phyloP scores from a whole-genome alignment of 2,888 invertebrate species.

The Dasypolia templi region DNA sequence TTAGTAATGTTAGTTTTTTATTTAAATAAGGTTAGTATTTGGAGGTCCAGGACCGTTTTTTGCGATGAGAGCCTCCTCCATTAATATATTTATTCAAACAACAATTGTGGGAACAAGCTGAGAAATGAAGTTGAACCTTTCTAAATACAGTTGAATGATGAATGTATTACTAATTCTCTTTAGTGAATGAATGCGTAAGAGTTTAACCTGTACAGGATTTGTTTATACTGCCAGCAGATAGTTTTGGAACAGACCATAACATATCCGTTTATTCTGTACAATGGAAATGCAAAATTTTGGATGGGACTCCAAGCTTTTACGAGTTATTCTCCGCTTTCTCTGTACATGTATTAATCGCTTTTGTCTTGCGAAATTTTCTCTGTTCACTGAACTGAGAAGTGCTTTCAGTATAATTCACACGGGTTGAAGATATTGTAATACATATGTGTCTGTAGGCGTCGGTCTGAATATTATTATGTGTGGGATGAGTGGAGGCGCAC shows the following conservation, averaged over 20 bases:
- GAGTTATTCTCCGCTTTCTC: constrained; percentile 25
- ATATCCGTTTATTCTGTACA: constrained; percentile 62
- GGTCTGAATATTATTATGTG: constrained; percentile 26
- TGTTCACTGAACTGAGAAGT: constrained; percentile 42
- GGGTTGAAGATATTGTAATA: constrained; percentile 55
- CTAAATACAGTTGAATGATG: neutral
- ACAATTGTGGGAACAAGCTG: neutral
- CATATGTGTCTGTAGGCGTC: constrained; percentile 35
- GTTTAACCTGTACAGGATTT: neutral
- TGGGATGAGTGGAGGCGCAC: constrained; percentile 1
- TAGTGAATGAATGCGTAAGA: too few relatives aligned
- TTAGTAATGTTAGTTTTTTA: too few relatives aligned
- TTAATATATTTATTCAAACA: too few relatives aligned
- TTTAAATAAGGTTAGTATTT: too few relatives aligned
- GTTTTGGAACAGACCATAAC: neutral
- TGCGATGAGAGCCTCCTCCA: too few relatives aligned
- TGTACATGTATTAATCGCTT: constrained; percentile 44
- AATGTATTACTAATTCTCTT: neutral
- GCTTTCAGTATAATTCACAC: constrained; percentile 43
- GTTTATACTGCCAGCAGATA: neutral
- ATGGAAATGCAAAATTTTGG: constrained; percentile 73
- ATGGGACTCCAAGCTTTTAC: constrained; percentile 57
- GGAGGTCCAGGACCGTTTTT: too few relatives aligned
- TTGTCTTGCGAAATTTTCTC: constrained; percentile 45
- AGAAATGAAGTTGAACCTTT: neutral